Conservation (phyloP, 2,888 invertebrate genomes). For the Digitonthophagus gazella region DNA sequence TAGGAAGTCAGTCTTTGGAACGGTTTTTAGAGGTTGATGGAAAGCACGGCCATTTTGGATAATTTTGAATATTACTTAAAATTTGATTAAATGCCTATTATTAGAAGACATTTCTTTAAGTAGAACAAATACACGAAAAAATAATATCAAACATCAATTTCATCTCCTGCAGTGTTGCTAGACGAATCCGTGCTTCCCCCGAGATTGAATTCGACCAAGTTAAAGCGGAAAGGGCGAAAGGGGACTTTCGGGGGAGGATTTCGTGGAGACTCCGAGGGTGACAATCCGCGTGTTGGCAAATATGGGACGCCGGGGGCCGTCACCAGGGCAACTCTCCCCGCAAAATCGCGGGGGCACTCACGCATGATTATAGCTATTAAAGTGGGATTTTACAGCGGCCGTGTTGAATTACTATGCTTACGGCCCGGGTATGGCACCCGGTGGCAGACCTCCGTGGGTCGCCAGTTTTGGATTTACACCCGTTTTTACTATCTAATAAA, state of each 20-base stretch:
- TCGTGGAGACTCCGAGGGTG: conserved; percentile 29
- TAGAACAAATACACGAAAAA: neutral
- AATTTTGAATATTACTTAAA: neutral
- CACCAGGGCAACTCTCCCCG: conserved; percentile 45
- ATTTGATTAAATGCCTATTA: neutral
- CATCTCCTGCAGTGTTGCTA: neutral
- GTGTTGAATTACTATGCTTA: conserved; percentile 42
- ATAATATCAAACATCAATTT: neutral
- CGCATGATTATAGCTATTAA: conserved; percentile 50
- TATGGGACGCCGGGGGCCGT: conserved; percentile 38
- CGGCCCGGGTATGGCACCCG: conserved; percentile 22
- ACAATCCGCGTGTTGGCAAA: conserved; percentile 43
- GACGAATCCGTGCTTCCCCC: neutral
- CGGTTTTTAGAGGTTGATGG: too few species aligned
- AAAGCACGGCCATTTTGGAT: conserved; percentile 2
- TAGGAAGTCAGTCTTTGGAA: neutral
- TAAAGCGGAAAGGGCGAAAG: conserved; percentile 2
- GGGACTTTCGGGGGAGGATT: conserved; percentile 29
- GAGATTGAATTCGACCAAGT: conserved; percentile 13
- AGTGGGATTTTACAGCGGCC: conserved; percentile 46
- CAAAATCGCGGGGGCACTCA: conserved; percentile 45
- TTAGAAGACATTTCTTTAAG: neutral
- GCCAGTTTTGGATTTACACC: neutral
- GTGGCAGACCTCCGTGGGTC: too few species aligned
- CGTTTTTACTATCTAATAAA: neutral